These are phyloP conservation scores for Gasterosteus aculeatus DNA, from an alignment of 2,113 vertebrate genomes.

Conservation along the genomic window DNA sequence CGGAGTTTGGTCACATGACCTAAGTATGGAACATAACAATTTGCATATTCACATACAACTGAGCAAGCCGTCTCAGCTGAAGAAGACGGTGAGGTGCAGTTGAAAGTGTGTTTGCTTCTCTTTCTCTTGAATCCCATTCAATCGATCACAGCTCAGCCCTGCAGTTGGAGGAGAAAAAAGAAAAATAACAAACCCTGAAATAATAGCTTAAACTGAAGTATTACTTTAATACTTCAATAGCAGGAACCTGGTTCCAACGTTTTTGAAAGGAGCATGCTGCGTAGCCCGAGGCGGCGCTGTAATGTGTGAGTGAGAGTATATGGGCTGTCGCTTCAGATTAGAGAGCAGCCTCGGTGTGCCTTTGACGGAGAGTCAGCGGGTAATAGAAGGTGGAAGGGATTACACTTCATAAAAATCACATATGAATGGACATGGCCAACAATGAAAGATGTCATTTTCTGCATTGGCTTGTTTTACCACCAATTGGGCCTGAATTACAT, in stretches of 20 bases:
- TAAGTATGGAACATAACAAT: not conserved
- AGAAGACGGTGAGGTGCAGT: not conserved
- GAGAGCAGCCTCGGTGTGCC: conserved; percentile 90
- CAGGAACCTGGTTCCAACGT: conserved; percentile 99
- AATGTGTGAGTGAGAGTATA: conserved; percentile 97
- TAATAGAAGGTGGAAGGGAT: conserved; percentile 96
- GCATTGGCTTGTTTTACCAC: conserved; percentile 53
- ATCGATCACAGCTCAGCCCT: conserved; percentile 53
- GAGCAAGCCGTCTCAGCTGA: not conserved
- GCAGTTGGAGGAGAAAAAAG: conserved; percentile 42
- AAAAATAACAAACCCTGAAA: conserved; percentile 80
- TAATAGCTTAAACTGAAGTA: conserved; percentile 99
- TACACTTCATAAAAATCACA: conserved; percentile 97
- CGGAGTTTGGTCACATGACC: not conserved
- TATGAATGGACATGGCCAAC: conserved; percentile 82
- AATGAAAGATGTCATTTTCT: conserved; percentile 58
- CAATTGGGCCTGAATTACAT: conserved; percentile 79
- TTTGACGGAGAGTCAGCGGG: conserved; percentile 93
- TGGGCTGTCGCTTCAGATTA: conserved; percentile 98
- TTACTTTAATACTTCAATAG: conserved; percentile 99
- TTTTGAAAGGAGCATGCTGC: conserved; percentile 90
- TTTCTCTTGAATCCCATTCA: conserved; percentile 16
- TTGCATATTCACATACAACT: not conserved
- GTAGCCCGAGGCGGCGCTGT: conserved; percentile 92
- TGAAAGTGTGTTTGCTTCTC: not conserved